Conservation (phyloP, 2,113 vertebrate genomes). For the Seriola dumerili region DNA sequence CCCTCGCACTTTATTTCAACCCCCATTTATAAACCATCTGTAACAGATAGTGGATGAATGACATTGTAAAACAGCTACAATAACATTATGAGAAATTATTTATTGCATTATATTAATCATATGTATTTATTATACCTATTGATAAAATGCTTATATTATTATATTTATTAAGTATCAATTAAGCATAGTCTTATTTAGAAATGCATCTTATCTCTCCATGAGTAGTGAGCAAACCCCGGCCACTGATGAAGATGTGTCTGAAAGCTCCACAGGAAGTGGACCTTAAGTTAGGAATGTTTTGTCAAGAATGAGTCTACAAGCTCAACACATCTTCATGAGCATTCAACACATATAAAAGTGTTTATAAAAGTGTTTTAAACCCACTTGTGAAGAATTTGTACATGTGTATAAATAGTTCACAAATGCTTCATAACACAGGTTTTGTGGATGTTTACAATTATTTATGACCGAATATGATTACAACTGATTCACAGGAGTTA, state of each 20-base stretch:
- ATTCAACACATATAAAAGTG: too few species aligned
- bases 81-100: too few species aligned
- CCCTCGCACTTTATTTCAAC: neutral
- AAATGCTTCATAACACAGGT: too few species aligned
- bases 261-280: too few species aligned
- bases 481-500: too few species aligned
- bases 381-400: too few species aligned
- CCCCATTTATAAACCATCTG: neutral
- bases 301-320: neutral
- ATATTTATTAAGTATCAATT: neutral
- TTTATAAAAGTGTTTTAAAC: too few species aligned
- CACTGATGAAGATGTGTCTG: too few species aligned
- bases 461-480: neutral
- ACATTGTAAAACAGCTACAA: neutral
- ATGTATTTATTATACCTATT: neutral
- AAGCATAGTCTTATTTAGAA: neutral
- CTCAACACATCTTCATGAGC: neutral
- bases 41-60: neutral
- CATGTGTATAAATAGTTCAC: too few species aligned
- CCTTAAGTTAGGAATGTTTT: too few species aligned
- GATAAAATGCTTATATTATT: neutral
- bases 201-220: neutral
- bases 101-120: neutral
- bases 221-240: neutral
- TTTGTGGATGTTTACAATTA: neutral